phyloP scores from a whole-genome alignment of 2,888 invertebrate species.

The Apodemia mormo region DNA sequence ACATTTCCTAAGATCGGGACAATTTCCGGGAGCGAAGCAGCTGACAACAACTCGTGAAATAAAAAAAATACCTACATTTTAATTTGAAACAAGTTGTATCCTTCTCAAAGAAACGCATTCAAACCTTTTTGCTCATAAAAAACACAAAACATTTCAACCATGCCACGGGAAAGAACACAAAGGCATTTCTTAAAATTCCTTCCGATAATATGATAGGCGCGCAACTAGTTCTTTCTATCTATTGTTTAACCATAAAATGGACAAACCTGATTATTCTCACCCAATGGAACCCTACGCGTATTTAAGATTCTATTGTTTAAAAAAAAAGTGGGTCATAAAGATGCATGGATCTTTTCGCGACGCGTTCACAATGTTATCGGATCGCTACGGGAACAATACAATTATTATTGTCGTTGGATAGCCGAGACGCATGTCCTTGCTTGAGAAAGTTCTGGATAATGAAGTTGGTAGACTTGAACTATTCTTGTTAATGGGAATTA shows the following conservation, averaged over 20 bases:
- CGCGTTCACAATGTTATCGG: not conserved
- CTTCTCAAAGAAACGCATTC: constrained; percentile 13
- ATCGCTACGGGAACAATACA: not conserved
- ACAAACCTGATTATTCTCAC: not conserved
- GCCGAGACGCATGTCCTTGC: not conserved
- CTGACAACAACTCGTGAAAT: not conserved
- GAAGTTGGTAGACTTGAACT: not conserved
- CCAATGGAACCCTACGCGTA: not conserved
- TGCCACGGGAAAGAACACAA: not conserved
- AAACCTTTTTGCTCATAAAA: constrained; percentile 14
- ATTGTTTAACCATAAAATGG: not conserved
- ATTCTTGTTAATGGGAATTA: too few species aligned
- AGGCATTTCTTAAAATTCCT: constrained; percentile 7
- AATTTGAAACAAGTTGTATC: constrained; percentile 3
- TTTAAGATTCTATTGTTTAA: constrained; percentile 1
- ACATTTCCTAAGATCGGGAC: too few species aligned
- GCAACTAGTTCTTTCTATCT: constrained; percentile 5
- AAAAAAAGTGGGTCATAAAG: constrained; percentile 7
- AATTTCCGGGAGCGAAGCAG: not conserved
- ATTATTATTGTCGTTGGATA: constrained; percentile 2
- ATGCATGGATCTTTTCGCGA: not conserved
- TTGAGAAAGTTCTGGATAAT: not conserved
- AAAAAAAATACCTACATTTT: constrained; percentile 6
- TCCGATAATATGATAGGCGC: constrained; percentile 2
- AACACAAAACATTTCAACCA: constrained; percentile 13